Evolutionary conservation across 2,888 invertebrate species (phyloP).

Genomic region (Stenolophus ochropezus): DNA sequence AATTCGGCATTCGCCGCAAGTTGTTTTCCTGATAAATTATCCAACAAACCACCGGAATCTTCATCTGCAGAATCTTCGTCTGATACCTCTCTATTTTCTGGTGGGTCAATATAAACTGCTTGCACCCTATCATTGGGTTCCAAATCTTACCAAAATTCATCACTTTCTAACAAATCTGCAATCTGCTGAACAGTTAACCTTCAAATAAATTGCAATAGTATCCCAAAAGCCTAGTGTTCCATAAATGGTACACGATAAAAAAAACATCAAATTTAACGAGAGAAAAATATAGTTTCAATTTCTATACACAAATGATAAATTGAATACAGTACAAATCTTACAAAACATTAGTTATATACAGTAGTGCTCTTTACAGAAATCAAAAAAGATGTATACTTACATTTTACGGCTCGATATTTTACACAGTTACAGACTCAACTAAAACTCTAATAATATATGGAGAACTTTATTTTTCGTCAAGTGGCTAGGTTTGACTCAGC

Average conservation of each 20-base stretch:
- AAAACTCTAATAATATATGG: not conserved
- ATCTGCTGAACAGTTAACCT: slow-evolving; percentile 56
- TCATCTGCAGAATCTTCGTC: slow-evolving; percentile 59
- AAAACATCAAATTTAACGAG: not conserved
- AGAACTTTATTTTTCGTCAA: not conserved
- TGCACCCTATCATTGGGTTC: slow-evolving; percentile 51
- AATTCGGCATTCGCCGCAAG: slow-evolving; percentile 55
- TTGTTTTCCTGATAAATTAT: slow-evolving; percentile 60
- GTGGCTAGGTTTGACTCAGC: not conserved
- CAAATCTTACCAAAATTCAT: slow-evolving; percentile 59
- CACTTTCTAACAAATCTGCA: slow-evolving; percentile 60
- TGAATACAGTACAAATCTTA: not conserved
- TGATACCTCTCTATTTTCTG: slow-evolving; percentile 33
- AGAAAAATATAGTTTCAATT: not conserved
- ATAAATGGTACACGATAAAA: slow-evolving; percentile 8
- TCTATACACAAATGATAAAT: not conserved
- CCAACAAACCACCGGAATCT: slow-evolving; percentile 58
- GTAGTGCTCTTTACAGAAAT: not conserved
- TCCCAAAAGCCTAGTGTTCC: slow-evolving; percentile 4
- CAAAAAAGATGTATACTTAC: not conserved
- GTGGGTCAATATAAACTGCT: slow-evolving; percentile 49
- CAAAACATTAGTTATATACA: not conserved
- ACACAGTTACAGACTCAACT: not conserved
- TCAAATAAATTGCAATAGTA: slow-evolving; percentile 16
- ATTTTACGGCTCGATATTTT: not conserved